Base-by-base conservation (phyloP, 2,113 vertebrate genomes). In the Setophaga coronata region DNA sequence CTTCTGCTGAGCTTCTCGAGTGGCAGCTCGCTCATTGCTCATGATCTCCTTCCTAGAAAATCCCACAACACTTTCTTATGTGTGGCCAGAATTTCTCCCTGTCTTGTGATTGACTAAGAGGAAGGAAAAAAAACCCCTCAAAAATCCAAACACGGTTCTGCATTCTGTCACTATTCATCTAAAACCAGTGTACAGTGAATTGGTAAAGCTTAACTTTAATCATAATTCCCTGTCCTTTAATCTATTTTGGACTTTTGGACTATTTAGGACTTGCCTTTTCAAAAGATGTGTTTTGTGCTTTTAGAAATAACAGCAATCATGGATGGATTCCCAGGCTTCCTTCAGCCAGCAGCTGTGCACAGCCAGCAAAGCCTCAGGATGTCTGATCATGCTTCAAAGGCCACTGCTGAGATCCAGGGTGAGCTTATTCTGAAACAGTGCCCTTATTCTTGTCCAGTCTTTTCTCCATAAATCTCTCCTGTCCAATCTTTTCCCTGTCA, bases 21-120 rank as follows among this genome's bases (percentile, higher is more conserved):
- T 40, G 25, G 23, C 9, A 7, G 1, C 24, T 86, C 8, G 13
- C 9, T 34, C 61, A 67, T 12, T 89, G 29, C 60, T 58, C 36
- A 9, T 29, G 42, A 42, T 19, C 45, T 77, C n/a, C 43, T 61
- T 13, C 11, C 20, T 10, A 29, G 61, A 48, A 73, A 88, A 72
- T 21, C 0, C 12, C 26, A 18, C 0, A 0, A 3, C 12, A 3
- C 18, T 77, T 72, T 38, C 40, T n/a, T 76, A 28, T 80, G 19
- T 54, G 12, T 33, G 28, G 64, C 50, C 56, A 89, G 47, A 53
- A 78, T 20, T 66, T 87, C 23, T 87, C 20, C 36, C 38, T 26
- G 34, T 34, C 34, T 73, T 78, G 29, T 48, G 19, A 70, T 72
- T 60, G 65, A 40, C 19, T 15, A 26, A 38, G 53, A 64, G 34